Percentiles rank a stretch among this genome's conserved stretches.
These are phyloP conservation scores for Pharmacophagus antenor DNA, from an alignment of 2,888 invertebrate species.

Conservation along the genomic window DNA sequence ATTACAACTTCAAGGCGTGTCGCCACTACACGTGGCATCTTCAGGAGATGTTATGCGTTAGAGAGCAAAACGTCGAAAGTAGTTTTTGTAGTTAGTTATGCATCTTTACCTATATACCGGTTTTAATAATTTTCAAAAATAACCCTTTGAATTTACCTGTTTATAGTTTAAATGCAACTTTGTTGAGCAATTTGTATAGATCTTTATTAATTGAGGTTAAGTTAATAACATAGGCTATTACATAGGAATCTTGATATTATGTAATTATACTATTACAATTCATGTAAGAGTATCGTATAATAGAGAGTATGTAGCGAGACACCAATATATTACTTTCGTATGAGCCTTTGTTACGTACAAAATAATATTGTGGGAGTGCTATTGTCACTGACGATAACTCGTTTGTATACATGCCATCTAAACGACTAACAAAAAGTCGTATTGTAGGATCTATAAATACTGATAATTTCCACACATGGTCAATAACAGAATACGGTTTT, in stretches of 20 bases:
- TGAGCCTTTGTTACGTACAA: conserved; percentile 10
- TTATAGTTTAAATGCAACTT: neutral
- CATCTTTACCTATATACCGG: too few relatives aligned
- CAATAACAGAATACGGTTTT: neutral
- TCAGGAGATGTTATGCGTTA: too few relatives aligned
- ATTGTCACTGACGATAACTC: conserved; percentile 43
- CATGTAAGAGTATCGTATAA: conserved; percentile 15
- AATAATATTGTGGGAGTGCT: conserved; percentile 37
- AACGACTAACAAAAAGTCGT: conserved; percentile 5
- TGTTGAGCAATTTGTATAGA: conserved; percentile 12
- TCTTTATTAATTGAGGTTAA: conserved; percentile 16
- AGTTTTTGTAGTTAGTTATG: too few relatives aligned
- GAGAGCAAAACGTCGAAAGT: too few relatives aligned
- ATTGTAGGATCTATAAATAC: neutral
- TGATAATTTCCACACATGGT: neutral
- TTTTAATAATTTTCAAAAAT: too few relatives aligned
- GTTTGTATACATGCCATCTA: conserved; percentile 32
- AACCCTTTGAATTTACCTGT: too few relatives aligned
- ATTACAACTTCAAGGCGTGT: too few relatives aligned
- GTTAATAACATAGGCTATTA: conserved; percentile 15
- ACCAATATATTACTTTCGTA: conserved; percentile 5
- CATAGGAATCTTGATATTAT: conserved; percentile 21
- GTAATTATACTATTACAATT: conserved; percentile 12
- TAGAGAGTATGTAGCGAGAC: conserved; percentile 15
- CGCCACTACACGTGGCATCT: too few relatives aligned